These are phyloP conservation scores for Aulostomus chinensis DNA, from an alignment of 2,797 vertebrate genomes.

Conservation along the genomic window DNA sequence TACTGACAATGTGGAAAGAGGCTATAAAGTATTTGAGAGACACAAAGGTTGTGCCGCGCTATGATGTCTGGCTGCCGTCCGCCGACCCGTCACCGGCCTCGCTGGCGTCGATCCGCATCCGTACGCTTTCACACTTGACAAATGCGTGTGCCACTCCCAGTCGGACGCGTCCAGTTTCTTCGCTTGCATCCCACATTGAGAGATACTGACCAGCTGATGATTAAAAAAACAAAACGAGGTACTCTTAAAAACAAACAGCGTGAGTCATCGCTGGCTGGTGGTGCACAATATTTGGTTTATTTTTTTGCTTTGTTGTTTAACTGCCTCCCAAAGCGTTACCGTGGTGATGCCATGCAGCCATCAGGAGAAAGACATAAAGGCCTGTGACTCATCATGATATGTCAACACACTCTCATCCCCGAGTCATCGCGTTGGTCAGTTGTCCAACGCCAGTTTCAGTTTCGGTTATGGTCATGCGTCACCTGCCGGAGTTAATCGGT, in stretches of 20 bases:
- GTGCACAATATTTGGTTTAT: too few species aligned
- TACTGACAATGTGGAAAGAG: slow-evolving; percentile 51
- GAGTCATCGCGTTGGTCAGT: background rate
- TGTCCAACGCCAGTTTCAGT: background rate
- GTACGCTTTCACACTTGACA: slow-evolving; percentile 7
- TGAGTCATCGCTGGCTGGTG: slow-evolving; percentile 49
- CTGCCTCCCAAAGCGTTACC: slow-evolving; percentile 50
- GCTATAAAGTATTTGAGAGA: slow-evolving; percentile 36
- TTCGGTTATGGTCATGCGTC: background rate
- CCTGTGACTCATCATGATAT: slow-evolving; percentile 68
- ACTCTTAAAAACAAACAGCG: slow-evolving; percentile 22
- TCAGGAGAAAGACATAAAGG: slow-evolving; percentile 45
- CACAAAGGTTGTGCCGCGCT: slow-evolving; percentile 19
- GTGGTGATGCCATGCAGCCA: slow-evolving; percentile 61
- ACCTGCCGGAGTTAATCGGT: too few species aligned
- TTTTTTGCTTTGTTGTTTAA: slow-evolving; percentile 29
- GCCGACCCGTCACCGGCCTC: slow-evolving; percentile 14
- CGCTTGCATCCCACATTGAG: slow-evolving; percentile 15
- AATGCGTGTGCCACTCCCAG: slow-evolving; percentile 54
- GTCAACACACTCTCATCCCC: background rate
- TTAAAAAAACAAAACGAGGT: slow-evolving; percentile 9
- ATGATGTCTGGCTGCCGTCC: slow-evolving; percentile 1
- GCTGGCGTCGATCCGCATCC: slow-evolving; percentile 12
- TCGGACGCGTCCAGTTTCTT: slow-evolving; percentile 14
- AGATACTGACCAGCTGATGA: too few species aligned